phyloP scores from a whole-genome alignment of 2,113 vertebrate species.

The Naja naja region DNA sequence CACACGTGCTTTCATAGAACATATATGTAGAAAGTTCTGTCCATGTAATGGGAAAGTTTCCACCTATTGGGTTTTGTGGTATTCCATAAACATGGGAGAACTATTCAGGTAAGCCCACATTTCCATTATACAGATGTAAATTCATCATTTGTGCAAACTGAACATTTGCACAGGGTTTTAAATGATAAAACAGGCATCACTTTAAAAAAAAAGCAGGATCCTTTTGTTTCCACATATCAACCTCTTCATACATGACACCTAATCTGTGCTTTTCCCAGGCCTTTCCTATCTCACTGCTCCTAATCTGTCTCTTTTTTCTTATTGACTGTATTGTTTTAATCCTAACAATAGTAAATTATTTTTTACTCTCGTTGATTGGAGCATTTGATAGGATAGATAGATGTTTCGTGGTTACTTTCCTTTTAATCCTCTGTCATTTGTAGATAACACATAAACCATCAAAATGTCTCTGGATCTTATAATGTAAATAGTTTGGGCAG shows the following conservation, averaged over 20 bases:
- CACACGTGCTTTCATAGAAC: neutral
- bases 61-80: neutral
- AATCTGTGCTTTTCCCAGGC: neutral
- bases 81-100: neutral
- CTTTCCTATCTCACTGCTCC: neutral
- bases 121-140: neutral
- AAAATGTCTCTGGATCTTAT: neutral
- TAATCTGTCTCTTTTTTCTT: neutral
- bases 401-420: neutral
- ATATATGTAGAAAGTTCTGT: neutral
- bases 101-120: neutral
- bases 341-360: neutral
- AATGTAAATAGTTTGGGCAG: neutral
- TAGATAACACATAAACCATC: neutral
- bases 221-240: neutral
- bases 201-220: neutral
- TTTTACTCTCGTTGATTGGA: neutral
- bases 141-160: neutral
- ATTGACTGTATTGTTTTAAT: neutral
- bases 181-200: neutral
- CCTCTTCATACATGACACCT: neutral
- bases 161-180: neutral
- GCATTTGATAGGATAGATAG: neutral
- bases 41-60: neutral
- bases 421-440: neutral